These are phyloP conservation scores for Cephus sareptanus DNA, from an alignment of 2,888 invertebrate species.

Conservation along the genomic window DNA sequence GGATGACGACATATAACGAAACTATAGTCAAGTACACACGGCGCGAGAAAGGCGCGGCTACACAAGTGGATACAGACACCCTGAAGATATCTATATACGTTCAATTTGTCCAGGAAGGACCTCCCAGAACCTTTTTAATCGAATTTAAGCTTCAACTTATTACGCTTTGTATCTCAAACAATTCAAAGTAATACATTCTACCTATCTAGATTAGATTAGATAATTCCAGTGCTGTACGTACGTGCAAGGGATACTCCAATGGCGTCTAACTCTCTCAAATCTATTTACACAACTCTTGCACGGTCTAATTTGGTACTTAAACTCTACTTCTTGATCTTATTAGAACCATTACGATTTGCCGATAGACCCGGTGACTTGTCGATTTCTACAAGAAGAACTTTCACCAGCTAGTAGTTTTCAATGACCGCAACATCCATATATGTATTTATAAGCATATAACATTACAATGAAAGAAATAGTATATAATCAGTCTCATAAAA, in stretches of 20 bases:
- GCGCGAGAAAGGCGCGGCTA: not conserved
- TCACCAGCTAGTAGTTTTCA: not conserved
- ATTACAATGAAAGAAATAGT: not conserved
- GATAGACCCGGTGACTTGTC: not conserved
- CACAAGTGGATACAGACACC: not conserved
- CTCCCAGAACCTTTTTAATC: not conserved
- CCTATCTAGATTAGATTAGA: not conserved
- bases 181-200: not conserved
- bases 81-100: not conserved
- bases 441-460: not conserved
- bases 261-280: not conserved
- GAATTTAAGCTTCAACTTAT: not conserved
- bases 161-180: not conserved
- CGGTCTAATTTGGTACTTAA: not conserved
- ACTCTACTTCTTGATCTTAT: not conserved
- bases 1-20: not conserved
- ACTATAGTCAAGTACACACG: not conserved
- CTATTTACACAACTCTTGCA: not conserved
- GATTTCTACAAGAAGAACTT: not conserved
- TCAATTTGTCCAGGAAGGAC: not conserved
- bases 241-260: not conserved
- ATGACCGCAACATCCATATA: not conserved
- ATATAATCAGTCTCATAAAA: not conserved
- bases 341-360: not conserved
- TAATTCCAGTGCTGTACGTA: not conserved